Percentiles rank a stretch among this genome's conserved stretches.
Conservation (phyloP, 2,113 vertebrate species). For the Delphinus delphis region DNA sequence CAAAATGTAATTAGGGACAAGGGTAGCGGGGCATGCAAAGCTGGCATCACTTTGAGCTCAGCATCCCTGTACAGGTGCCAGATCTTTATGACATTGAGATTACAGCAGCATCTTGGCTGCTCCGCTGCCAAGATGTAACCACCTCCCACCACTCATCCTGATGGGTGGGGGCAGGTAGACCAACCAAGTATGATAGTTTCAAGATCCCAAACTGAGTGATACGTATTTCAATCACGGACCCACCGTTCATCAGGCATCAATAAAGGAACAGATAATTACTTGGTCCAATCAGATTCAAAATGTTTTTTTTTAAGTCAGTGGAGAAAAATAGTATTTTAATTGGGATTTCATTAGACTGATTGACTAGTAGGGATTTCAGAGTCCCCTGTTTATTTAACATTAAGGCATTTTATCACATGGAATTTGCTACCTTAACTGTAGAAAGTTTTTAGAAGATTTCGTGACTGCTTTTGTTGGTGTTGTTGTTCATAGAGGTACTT, state of each 20-base stretch:
- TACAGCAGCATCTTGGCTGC: background rate
- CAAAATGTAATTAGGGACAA: conserved; percentile 52
- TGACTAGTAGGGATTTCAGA: background rate
- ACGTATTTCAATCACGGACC: background rate
- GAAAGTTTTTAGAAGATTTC: background rate
- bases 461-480: background rate
- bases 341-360: background rate
- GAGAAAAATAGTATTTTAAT: background rate
- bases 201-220: background rate
- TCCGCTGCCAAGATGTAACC: background rate
- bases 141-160: background rate
- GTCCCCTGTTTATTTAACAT: background rate
- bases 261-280: background rate
- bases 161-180: background rate
- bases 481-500: background rate
- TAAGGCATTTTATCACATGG: conserved; percentile 18
- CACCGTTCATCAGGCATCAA: background rate
- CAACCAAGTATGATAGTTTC: background rate
- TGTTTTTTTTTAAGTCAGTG: conserved; percentile 15
- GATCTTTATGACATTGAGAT: background rate
- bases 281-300: background rate
- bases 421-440: background rate
- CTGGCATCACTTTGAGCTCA: background rate
- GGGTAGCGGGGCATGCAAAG: conserved; percentile 24
- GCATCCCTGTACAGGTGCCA: background rate